Conservation (phyloP, 2,888 invertebrate species). For the Oligia strigilis region DNA sequence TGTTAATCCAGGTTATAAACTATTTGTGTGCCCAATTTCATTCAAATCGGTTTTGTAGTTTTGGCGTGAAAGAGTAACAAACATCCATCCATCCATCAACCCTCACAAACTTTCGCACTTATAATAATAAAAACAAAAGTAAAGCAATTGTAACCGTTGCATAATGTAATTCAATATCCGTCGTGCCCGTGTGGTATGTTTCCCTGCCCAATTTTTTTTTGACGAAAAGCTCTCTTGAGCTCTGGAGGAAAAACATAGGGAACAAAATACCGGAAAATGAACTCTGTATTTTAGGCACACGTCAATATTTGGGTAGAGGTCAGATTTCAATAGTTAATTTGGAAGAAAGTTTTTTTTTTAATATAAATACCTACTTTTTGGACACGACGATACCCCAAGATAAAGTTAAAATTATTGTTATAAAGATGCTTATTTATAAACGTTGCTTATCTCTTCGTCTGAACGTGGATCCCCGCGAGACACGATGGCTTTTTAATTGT, state of each 20-base stretch:
- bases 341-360: background rate
- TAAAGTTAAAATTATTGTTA: background rate
- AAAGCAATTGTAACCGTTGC: background rate
- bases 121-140: background rate
- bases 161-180: background rate
- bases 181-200: background rate
- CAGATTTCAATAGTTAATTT: background rate
- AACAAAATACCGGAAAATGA: background rate
- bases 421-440: background rate
- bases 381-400: background rate
- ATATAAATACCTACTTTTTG: background rate
- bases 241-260: background rate
- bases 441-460: background rate
- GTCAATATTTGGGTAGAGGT: background rate
- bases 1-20: no score
- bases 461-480: background rate
- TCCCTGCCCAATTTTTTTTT: background rate
- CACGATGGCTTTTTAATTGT: background rate
- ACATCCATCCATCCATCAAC: background rate
- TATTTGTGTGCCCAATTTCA: no score
- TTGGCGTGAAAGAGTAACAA: background rate
- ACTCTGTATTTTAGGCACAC: background rate
- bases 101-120: background rate
- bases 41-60: background rate
- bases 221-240: background rate